Conservation (phyloP, 1,140 invertebrate genomes). For the Varroa destructor region DNA sequence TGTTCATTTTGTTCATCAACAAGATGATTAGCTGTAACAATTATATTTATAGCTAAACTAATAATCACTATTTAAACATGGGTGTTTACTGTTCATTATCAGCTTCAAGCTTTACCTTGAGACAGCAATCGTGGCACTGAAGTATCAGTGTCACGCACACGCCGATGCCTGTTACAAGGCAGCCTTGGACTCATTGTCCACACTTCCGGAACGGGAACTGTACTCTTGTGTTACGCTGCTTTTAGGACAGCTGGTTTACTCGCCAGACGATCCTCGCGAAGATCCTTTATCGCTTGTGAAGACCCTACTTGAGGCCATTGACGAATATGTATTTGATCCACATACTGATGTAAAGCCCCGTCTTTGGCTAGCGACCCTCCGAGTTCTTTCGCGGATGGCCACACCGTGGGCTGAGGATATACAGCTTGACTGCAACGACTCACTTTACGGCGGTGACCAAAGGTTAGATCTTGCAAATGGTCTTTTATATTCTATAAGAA, state of each 20-base stretch:
- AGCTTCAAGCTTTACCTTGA: constrained; percentile 26
- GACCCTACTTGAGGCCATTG: neutral
- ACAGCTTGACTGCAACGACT: constrained; percentile 13
- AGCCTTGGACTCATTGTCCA: neutral
- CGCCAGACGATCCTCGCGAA: constrained; percentile 13
- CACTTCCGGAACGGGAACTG: neutral
- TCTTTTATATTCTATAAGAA: neutral
- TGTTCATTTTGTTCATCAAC: too few relatives aligned
- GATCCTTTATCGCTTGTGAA: neutral
- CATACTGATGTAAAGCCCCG: constrained; percentile 14
- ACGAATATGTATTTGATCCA: constrained; percentile 12
- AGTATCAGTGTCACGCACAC: constrained; percentile 3
- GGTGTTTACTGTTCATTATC: neutral
- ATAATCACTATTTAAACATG: too few relatives aligned
- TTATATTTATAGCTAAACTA: too few relatives aligned
- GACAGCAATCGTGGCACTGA: constrained; percentile 5
- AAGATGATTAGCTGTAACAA: too few relatives aligned
- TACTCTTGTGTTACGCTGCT: constrained; percentile 5
- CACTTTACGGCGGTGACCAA: constrained; percentile 14
- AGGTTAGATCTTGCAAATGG: neutral
- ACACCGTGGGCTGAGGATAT: constrained; percentile 10
- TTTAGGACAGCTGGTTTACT: constrained; percentile 7
- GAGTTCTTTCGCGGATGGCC: constrained; percentile 6
- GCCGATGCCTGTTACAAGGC: constrained; percentile 17
- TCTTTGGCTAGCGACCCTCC: constrained; percentile 11